Base-by-base conservation (phyloP, 2,797 vertebrate species). In the Schizothorax lantsangensis region DNA sequence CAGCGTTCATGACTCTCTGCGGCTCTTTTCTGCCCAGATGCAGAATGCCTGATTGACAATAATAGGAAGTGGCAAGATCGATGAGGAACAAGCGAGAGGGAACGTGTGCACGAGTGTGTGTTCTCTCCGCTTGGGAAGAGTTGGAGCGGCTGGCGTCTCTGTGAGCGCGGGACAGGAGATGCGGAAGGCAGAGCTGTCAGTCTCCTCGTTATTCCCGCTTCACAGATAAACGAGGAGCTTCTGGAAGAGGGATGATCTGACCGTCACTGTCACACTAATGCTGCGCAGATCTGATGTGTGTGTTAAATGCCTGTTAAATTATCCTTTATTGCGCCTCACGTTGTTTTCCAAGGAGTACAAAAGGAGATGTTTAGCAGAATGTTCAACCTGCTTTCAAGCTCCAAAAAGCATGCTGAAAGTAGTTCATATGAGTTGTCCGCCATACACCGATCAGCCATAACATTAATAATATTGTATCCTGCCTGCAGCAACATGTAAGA, bases 31-130 rank as follows among this genome's bases (percentile, higher is more conserved):
- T 72, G 84, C 86, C 81, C 91, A 93, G 92, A 93, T 90, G 84
- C 81, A 74, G 90, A 89, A 19, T 86, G 45, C 77, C 92, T 95
- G 94, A 95, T 95, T 96, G 95, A 95, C 93, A 94, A 93, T 95
- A 95, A 96, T 95, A 92, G 94, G 92, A 95, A 95, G 93, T 95
- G 95, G 94, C 95, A 96, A 95, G 94, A 94, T 95, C 93, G 92
- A 95, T 95, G 92, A 92, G 90, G 93, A 93, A 94, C 94, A 95
- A 95, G 93, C 93, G 93, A 93, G 91, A 89, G 89, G 91, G 89
- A 71, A 81, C 71, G 90, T 84, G 90, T 92, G 94, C 93, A 93
- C 91, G 92, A 93, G 92, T 79, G 79, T 80, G 93, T 94, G 93
- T 89, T 91, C 84, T 90, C 92, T 94, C 93, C 92, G 92, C 49